phyloP scores from a whole-genome alignment of 2,797 vertebrate species.

The Eleutherodactylus coqui region DNA sequence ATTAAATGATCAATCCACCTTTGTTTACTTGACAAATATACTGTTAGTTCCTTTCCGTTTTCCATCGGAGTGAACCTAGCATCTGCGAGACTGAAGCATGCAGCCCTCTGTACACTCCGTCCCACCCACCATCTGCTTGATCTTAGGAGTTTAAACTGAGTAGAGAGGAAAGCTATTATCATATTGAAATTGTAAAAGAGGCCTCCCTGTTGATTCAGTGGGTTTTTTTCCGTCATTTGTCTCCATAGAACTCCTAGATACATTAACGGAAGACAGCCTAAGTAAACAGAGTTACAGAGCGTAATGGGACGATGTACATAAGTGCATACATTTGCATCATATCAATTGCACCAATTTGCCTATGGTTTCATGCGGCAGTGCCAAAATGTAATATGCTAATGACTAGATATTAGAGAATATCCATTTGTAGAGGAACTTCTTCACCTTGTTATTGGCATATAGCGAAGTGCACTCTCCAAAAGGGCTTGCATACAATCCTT shows the following conservation, averaged over 20 bases:
- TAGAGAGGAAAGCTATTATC: not conserved
- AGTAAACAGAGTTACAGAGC: not conserved
- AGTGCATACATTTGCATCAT: not conserved
- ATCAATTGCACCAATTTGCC: not conserved
- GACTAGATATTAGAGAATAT: not conserved
- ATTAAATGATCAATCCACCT: conserved; percentile 18
- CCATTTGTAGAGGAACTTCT: not conserved
- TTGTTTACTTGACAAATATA: conserved; percentile 28
- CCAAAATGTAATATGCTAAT: not conserved
- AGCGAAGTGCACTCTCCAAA: not conserved
- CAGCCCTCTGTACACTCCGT: conserved; percentile 7
- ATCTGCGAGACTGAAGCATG: conserved; percentile 17
- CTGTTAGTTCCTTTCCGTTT: conserved; percentile 17
- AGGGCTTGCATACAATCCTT: not conserved
- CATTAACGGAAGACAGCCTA: not conserved
- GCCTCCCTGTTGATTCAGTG: conserved; percentile 15
- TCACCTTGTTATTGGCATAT: not conserved
- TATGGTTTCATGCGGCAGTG: not conserved
- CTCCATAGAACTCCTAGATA: not conserved
- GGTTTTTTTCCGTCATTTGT: not conserved
- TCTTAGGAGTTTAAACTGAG: conserved; percentile 15
- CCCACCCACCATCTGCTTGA: conserved; percentile 21
- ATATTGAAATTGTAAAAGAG: conserved; percentile 20
- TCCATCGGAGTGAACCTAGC: conserved; percentile 6
- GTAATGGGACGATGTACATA: not conserved